Evolutionary conservation across 2,113 vertebrate species (phyloP).

Genomic region (Diphyllodes magnificus): DNA sequence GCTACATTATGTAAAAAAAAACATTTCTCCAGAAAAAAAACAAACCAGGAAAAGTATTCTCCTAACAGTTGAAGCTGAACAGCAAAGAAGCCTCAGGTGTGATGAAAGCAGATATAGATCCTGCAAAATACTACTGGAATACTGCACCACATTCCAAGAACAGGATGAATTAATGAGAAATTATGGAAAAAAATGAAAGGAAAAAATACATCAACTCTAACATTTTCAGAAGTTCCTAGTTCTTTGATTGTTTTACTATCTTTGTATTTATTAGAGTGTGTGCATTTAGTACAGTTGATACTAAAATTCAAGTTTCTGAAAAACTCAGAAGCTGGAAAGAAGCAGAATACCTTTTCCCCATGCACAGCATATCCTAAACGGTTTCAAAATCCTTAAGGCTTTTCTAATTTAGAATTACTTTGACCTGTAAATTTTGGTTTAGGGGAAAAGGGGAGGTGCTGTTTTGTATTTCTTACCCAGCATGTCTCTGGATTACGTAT

Average conservation of each 20-base stretch:
- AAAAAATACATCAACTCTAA: not conserved
- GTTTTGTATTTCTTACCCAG: constrained; percentile 67
- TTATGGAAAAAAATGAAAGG: accelerated
- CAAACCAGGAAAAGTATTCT: not conserved
- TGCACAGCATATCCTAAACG: not conserved
- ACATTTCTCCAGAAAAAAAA: not conserved
- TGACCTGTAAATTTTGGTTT: not conserved
- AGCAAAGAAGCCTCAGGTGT: not conserved
- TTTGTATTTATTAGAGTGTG: not conserved
- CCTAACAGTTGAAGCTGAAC: not conserved
- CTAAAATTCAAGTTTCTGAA: not conserved
- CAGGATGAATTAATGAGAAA: not conserved
- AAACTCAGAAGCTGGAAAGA: not conserved
- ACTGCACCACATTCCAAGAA: not conserved
- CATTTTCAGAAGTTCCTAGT: not conserved
- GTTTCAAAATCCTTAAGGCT: not conserved
- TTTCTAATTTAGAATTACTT: not conserved
- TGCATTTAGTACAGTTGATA: not conserved
- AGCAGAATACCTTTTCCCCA: not conserved
- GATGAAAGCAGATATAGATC: not conserved
- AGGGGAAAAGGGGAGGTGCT: not conserved
- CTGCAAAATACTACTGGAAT: not conserved
- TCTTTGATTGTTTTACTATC: not conserved
- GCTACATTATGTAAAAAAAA: not conserved
- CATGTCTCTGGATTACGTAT: constrained; percentile 33